phyloP scores from a whole-genome alignment of 2,888 invertebrate genomes.

The Mactromeris polynyma region DNA sequence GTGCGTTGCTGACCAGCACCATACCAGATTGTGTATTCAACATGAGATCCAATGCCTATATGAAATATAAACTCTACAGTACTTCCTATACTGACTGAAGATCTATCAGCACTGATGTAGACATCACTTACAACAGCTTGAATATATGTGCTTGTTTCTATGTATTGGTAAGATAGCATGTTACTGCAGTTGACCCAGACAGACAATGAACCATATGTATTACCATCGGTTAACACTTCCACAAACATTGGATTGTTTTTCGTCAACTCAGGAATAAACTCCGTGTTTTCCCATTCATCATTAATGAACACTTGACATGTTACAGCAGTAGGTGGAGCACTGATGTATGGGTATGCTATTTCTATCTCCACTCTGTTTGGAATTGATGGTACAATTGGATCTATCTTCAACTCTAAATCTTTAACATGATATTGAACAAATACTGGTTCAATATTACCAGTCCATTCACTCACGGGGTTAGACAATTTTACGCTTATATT shows the following conservation, averaged over 20 bases:
- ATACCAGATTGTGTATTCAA: constrained; percentile 65
- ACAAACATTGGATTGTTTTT: constrained; percentile 21
- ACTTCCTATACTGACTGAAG: constrained; percentile 59
- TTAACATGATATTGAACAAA: constrained; percentile 69
- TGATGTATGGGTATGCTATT: constrained; percentile 45
- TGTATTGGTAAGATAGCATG: constrained; percentile 58
- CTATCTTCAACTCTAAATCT: constrained; percentile 55
- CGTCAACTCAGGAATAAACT: constrained; percentile 22
- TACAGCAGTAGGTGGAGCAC: constrained; percentile 64
- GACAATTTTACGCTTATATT: constrained; percentile 53
- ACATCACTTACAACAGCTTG: constrained; percentile 66
- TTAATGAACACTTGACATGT: constrained; percentile 50
- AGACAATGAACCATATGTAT: constrained; percentile 58
- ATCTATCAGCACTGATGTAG: constrained; percentile 48
- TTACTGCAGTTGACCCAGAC: constrained; percentile 73
- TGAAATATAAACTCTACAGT: constrained; percentile 58
- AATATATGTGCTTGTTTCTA: constrained; percentile 64
- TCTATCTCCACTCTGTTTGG: constrained; percentile 51
- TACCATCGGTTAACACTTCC: neutral
- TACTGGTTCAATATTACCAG: constrained; percentile 35
- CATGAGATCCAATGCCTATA: constrained; percentile 66
- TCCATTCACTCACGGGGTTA: constrained; percentile 54
- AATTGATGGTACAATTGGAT: constrained; percentile 63
- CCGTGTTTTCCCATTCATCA: constrained; percentile 16
- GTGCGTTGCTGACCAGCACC: constrained; percentile 57